Percentiles rank a stretch among this genome's conserved stretches.
Conservation (phyloP, 2,888 invertebrate species). For the Auanema sp. region DNA sequence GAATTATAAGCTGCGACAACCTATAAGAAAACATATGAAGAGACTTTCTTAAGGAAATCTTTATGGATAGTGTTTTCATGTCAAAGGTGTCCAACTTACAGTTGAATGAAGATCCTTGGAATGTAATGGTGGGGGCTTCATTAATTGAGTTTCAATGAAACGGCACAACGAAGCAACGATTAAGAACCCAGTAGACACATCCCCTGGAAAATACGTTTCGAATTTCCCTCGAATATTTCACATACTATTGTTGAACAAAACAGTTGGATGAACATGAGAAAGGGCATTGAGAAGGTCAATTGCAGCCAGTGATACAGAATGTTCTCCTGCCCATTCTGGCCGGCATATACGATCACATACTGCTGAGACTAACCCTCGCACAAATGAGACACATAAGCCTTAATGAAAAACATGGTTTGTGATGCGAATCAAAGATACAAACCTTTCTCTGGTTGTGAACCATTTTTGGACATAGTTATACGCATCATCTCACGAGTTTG, state of each 20-base stretch:
- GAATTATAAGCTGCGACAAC: slow-evolving; percentile 73
- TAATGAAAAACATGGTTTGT: slow-evolving; percentile 1
- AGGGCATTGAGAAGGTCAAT: slow-evolving; percentile 59
- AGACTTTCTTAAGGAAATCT: background rate
- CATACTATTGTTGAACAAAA: slow-evolving; percentile 55
- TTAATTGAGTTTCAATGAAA: slow-evolving; percentile 92
- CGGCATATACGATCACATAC: slow-evolving; percentile 60
- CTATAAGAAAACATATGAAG: slow-evolving; percentile 24
- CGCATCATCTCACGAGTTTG: slow-evolving; percentile 39
- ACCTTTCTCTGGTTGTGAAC: slow-evolving; percentile 44
- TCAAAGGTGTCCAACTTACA: slow-evolving; percentile 67
- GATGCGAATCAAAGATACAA: background rate
- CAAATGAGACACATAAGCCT: slow-evolving; percentile 49
- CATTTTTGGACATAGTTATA: slow-evolving; percentile 32
- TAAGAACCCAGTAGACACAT: slow-evolving; percentile 58
- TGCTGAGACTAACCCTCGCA: slow-evolving; percentile 57
- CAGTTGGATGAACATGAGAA: slow-evolving; percentile 47
- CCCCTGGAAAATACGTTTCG: slow-evolving; percentile 39
- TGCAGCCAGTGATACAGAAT: slow-evolving; percentile 51
- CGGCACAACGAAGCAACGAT: slow-evolving; percentile 94
- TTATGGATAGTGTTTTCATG: background rate
- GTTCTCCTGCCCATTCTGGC: slow-evolving; percentile 40
- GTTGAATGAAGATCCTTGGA: slow-evolving; percentile 88
- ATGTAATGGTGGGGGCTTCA: slow-evolving; percentile 87
- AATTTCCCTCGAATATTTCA: background rate